Conservation (phyloP, 2,113 vertebrate genomes). For the Macrotis lagotis region DNA sequence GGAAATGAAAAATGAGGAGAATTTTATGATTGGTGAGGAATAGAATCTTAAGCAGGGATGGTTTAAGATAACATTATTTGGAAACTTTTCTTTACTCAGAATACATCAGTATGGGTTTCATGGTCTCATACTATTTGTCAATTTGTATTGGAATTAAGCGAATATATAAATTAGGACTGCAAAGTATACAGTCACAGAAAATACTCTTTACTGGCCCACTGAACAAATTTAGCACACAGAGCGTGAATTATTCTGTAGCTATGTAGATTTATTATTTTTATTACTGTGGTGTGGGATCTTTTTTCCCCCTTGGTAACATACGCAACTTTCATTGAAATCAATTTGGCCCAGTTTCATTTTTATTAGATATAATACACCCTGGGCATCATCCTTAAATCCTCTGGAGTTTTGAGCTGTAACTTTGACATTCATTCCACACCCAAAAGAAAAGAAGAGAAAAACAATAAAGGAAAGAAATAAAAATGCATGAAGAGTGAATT, state of each 20-base stretch:
- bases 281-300: background rate
- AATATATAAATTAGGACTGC: conserved; percentile 32
- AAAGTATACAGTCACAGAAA: conserved; percentile 40
- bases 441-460: conserved; percentile 22
- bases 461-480: conserved; percentile 43
- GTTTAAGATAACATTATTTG: background rate
- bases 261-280: conserved; percentile 55
- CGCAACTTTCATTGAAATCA: conserved; percentile 52
- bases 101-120: conserved; percentile 24
- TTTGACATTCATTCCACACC: conserved; percentile 66
- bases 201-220: conserved; percentile 41
- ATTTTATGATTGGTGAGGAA: background rate
- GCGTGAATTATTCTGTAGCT: conserved; percentile 28
- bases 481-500: conserved; percentile 73
- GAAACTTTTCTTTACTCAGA: conserved; percentile 25
- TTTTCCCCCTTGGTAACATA: conserved; percentile 52
- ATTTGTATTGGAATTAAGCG: conserved; percentile 48
- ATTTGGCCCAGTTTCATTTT: conserved; percentile 36
- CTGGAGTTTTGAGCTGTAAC: conserved; percentile 77
- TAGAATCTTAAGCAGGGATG: background rate
- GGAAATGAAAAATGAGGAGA: background rate
- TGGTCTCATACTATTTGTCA: conserved; percentile 41
- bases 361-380: conserved; percentile 36
- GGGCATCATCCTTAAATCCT: conserved; percentile 31
- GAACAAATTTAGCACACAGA: conserved; percentile 17